Base-by-base conservation (phyloP, 2,888 invertebrate species). In the Drosophila testacea region DNA sequence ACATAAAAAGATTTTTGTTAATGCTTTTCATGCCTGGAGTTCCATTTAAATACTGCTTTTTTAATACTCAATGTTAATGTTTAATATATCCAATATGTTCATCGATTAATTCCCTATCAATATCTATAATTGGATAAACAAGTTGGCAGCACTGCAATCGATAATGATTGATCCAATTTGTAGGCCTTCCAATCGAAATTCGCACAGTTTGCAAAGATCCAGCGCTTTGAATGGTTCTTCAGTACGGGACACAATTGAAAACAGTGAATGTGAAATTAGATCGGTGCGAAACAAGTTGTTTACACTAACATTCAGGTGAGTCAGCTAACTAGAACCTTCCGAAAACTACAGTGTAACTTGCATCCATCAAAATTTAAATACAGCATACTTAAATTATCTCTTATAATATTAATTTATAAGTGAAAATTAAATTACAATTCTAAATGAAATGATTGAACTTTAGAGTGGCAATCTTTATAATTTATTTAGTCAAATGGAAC, bases 201-300 rank as follows among this genome's bases (percentile, higher is more conserved):
- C 0, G n/a, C 5, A 28, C 28, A 57, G 32, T 48, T 22, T 16
- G 10, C 13, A 6, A 2, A 13, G 7, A 13, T 34, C 11, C 6
- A 6, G 7, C 44, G 42, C 42, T 57, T 66, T 34, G 57, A 1
- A 5, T 7, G 27, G 22, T 42, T 64, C 16, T 42, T 64, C 16
- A 4, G 7, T 41, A 4, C 28, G 22, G 6, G 1, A 5, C 4
- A 42, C 1, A 1, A 5, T 6, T 1, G 6, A 1, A 22, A 3
- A 7, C 22, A 30, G 7, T 36, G 6, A 28, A 10, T 16, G 27
- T 64, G 51, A 38, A 38, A 42, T 51, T 30, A 7, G 16, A 41
- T 46, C 30, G 7, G 6, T 0, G 4, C n/a, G 13, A 38, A 6
- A 6, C 3, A 7, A 39, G 41, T 36, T 41, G 13, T 16, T 41